A percentile compares a stretch with the other conserved stretches of the same genome.
Conservation (phyloP, 2,888 invertebrate genomes). For the Prosopocoilus inquinatus region DNA sequence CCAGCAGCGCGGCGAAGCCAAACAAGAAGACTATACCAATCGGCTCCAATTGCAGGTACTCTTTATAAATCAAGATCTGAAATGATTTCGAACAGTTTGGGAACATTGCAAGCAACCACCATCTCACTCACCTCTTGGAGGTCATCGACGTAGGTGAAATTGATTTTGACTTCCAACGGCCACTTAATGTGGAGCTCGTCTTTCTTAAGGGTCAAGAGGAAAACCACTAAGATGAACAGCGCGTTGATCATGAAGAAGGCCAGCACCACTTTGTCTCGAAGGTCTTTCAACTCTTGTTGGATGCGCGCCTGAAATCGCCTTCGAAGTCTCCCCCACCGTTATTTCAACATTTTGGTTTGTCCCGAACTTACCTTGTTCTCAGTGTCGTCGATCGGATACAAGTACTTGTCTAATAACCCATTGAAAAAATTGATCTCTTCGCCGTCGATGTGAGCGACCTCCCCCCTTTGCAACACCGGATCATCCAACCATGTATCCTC, state of each 20-base stretch:
- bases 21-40: constrained; percentile 73
- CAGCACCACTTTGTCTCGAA: constrained; percentile 67
- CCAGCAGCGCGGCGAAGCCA: constrained; percentile 67
- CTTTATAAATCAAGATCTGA: constrained; percentile 56
- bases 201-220: constrained; percentile 71
- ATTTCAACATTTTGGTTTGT: too few species aligned
- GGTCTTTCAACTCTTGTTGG: constrained; percentile 55
- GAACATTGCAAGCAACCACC: too few species aligned
- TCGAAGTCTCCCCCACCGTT: too few species aligned
- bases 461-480: constrained; percentile 62
- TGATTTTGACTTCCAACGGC: constrained; percentile 61
- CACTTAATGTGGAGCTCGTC: constrained; percentile 66
- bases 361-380: constrained; percentile 38
- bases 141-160: constrained; percentile 42
- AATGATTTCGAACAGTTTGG: too few species aligned
- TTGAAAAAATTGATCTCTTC: constrained; percentile 76
- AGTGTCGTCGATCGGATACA: constrained; percentile 70
- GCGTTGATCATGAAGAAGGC: constrained; percentile 76
- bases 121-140: constrained; percentile 40
- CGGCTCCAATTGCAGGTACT: constrained; percentile 67
- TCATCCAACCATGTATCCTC: constrained; percentile 66
- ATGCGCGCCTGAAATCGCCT: constrained; percentile 45
- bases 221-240: constrained; percentile 71
- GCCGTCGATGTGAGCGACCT: constrained; percentile 62
- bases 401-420: constrained; percentile 71